A percentile compares a stretch with the other conserved stretches of the same genome.
Evolutionary conservation across 37 sponge, comb jelly and placozoan genomes (phyloP).

Genomic region (Amphimedon queenslandica): DNA sequence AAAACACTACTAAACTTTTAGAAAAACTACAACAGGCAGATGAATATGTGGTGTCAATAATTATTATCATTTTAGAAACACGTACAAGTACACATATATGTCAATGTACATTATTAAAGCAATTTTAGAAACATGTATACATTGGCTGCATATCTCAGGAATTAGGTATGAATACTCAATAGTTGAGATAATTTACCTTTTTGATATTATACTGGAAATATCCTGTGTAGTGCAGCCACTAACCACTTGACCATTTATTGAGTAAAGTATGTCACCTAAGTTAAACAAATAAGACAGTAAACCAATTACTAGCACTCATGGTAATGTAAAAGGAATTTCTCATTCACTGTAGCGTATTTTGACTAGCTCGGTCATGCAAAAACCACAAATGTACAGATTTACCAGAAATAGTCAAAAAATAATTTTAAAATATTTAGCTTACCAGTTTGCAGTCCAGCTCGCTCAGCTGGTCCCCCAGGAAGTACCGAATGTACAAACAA

Average conservation of each 20-base stretch:
- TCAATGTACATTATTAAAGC: neutral
- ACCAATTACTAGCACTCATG: too few relatives aligned
- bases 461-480: slow-evolving; percentile 37
- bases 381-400: too few relatives aligned
- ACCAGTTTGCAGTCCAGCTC: slow-evolving; percentile 47
- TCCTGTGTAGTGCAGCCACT: slow-evolving; percentile 20
- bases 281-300: neutral
- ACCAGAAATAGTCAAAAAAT: neutral
- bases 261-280: slow-evolving; percentile 28
- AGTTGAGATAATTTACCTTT: neutral
- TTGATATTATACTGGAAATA: neutral
- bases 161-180: neutral
- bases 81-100: too few relatives aligned
- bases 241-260: slow-evolving; percentile 41
- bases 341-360: too few relatives aligned
- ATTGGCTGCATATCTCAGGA: neutral
- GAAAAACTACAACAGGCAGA: neutral
- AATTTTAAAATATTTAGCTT: neutral
- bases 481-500: slow-evolving; percentile 39
- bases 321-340: too few relatives aligned
- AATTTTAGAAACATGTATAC: neutral
- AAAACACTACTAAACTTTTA: too few relatives aligned
- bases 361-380: too few relatives aligned
- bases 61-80: too few relatives aligned
- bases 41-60: too few relatives aligned